phyloP scores from a whole-genome alignment of 2,113 vertebrate species.

The Chrysochloris asiatica region DNA sequence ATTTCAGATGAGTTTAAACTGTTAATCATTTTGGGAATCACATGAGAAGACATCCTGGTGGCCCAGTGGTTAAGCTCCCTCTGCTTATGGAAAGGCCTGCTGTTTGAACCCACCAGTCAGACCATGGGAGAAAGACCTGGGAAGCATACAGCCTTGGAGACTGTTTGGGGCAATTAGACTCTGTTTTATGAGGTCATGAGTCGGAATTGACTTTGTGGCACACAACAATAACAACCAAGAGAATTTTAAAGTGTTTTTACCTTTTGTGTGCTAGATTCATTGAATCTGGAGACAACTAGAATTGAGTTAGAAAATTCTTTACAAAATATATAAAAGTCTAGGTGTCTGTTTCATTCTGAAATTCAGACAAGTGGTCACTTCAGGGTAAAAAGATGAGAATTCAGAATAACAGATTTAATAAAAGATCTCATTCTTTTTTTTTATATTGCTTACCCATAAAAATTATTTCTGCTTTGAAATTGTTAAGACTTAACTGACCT shows the following conservation, averaged over 20 bases:
- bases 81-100: background rate
- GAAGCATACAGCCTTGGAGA: no score
- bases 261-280: constrained; percentile 42
- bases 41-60: background rate
- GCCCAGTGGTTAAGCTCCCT: background rate
- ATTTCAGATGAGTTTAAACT: constrained; percentile 37
- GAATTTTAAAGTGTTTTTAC: constrained; percentile 12
- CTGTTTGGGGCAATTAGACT: no score
- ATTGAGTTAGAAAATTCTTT: constrained; percentile 56
- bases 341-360: background rate
- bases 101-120: background rate
- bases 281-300: constrained; percentile 32
- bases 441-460: background rate
- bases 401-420: no score
- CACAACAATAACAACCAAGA: background rate
- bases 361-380: constrained; percentile 43
- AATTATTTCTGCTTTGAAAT: constrained; percentile 52
- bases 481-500: constrained; percentile 35
- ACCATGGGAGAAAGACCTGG: no score
- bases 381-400: constrained; percentile 20
- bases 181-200: background rate
- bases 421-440: no score
- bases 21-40: background rate
- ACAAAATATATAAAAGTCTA: constrained; percentile 17
- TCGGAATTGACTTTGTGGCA: background rate